Base-by-base conservation (phyloP, 2,113 vertebrate species). In the Butorides virescens region DNA sequence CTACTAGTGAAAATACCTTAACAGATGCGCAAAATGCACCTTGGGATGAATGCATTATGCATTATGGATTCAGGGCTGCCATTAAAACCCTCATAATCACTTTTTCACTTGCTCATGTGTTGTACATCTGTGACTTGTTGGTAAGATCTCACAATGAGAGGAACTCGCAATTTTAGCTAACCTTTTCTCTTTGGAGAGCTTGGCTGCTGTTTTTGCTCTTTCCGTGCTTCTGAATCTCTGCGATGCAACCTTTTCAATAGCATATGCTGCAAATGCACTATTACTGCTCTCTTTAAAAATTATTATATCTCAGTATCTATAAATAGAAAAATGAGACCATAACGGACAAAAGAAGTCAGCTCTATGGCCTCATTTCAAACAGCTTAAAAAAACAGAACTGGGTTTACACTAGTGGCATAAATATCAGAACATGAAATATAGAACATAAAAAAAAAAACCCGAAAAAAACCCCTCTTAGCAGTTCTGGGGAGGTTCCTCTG, bases 21-120 rank as follows among this genome's bases (percentile, higher is more conserved):
- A 82, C 89, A 97, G 91, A 95, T 95, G 91, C 42, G 88, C n/a
- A 95, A 96, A 82, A 82, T 80, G 58, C 67, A 95, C 75, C 80
- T 95, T 90, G 95, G 84, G 84, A 93, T 87, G 77, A 91, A 95
- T 80, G 29, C 18, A 76, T 93, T 85, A 79, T 89, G 66, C 12
- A 7, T 91, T 95, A 91, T 52, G 65, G 81, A 97, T 95, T 95
- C 77, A 85, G 62, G 50, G 37, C 50, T 93, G 73, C 76, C 66
- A 67, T 93, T 92, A 90, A 62, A 95, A 82, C 32, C 58, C 71
- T 92, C 66, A 83, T 95, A 93, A 95, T 82, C 80, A 82, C 89
- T 97, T 76, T 90, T 93, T 92, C 90, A 50, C 88, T 96, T 94
- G 87, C 81, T 91, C 84, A n/a, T 88, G 55, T 90, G 67, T 50